Base-by-base conservation (phyloP, 2,113 vertebrate species). In the Pomatorhinus ruficollis region DNA sequence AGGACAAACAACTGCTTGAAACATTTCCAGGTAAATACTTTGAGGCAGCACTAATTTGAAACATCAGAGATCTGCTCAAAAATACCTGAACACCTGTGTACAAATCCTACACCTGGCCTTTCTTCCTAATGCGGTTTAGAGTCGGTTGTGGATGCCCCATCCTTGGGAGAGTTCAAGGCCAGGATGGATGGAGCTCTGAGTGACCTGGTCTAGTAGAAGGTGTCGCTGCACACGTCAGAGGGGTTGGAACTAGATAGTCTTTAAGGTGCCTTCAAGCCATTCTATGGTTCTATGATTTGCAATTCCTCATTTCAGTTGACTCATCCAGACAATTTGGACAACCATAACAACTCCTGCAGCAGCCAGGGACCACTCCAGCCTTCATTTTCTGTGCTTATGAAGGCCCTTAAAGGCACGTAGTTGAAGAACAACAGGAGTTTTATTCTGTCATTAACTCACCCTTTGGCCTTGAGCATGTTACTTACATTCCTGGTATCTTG, bases 31-130 rank as follows among this genome's bases (percentile, higher is more conserved):
- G n/a, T 45, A 57, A 90, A 78, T 50, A 75, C n/a, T 83, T 86
- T 23, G 64, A 87, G 88, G 68, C 49, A 89, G 76, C 81, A 64
- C 31, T 86, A 78, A 70, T 60, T 74, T 78, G 52, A 86, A 94
- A 68, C 39, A 74, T 40, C 52, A 89, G 42, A 64, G 52, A 45
- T 81, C 28, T 60, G 52, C 60, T 89, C 52, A 70, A 83, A 95
- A 90, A 85, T 50, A 45, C 50, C 63, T 44, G 30, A 75, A 85
- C 40, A 85, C 75, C 76, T 83, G 66, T 40, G 47, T 22, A 52
- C 56, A 83, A 90, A 83, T 39, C 68, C 50, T 81, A 45, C 31
- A 63, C 68, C 72, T 52, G 49, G n/a, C 28, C 35, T 42, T 68
- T 82, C 57, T 39, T 88, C 44, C 64, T 49, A 28, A 52, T 6